Conservation (phyloP, 2,113 vertebrate genomes). For the Sialia sialis region DNA sequence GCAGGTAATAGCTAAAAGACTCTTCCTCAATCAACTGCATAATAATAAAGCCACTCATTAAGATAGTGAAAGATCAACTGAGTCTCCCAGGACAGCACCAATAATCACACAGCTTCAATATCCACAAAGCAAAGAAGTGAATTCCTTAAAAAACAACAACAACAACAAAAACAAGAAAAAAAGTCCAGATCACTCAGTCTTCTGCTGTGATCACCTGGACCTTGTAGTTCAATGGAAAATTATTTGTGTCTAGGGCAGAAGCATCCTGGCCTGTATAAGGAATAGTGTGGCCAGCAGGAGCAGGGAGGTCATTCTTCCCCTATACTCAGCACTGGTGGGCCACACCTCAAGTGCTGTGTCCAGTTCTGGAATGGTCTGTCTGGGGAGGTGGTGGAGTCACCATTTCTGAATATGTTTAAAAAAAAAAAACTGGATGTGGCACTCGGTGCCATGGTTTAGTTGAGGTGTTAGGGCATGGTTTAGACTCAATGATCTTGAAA, state of each 20-base stretch:
- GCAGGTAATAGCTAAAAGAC: neutral
- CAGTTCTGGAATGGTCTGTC: neutral
- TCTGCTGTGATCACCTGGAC: neutral
- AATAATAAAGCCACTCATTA: neutral
- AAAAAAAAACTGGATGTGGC: neutral
- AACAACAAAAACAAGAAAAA: accelerated
- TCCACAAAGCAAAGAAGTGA: neutral
- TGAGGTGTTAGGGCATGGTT: neutral
- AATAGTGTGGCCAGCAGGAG: no score
- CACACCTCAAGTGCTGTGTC: neutral
- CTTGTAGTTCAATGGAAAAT: neutral
- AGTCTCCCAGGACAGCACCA: neutral
- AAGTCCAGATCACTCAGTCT: neutral
- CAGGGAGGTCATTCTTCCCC: no score
- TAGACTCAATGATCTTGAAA: neutral
- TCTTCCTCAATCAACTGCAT: neutral
- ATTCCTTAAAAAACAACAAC: neutral
- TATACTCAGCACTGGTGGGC: no score
- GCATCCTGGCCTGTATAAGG: neutral
- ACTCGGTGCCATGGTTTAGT: neutral
- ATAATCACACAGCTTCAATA: neutral
- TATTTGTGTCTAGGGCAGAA: neutral
- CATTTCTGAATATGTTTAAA: neutral
- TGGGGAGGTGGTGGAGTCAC: neutral
- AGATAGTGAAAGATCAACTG: neutral